Evolutionary conservation across 2,888 invertebrate species (phyloP).

Genomic region (Scaptomyza parva): DNA sequence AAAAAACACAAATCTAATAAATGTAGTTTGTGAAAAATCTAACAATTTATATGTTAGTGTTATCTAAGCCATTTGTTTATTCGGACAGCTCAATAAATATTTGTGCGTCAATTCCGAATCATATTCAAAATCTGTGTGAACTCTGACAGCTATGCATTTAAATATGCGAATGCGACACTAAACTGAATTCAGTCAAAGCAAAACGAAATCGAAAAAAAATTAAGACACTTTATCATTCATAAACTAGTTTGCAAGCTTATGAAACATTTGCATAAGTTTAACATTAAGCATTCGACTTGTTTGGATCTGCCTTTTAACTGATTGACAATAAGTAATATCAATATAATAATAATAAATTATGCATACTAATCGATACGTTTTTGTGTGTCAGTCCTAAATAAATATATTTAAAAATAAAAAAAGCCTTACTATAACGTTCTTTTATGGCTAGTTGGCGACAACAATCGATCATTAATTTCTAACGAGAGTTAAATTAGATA

Average conservation of each 20-base stretch:
- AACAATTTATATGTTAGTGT: neutral
- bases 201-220: slow-evolving; percentile 6
- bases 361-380: slow-evolving; percentile 20
- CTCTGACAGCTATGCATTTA: slow-evolving; percentile 32
- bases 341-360: slow-evolving; percentile 1
- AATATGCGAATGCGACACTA: slow-evolving; percentile 36
- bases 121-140: slow-evolving; percentile 34
- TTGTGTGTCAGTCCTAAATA: slow-evolving; percentile 3
- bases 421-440: too few species aligned
- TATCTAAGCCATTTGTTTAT: neutral
- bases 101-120: slow-evolving; percentile 16
- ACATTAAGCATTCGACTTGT: neutral
- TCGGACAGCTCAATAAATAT: slow-evolving; percentile 3
- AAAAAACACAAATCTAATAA: too few species aligned
- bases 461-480: neutral
- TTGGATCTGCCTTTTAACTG: slow-evolving; percentile 3
- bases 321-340: slow-evolving; percentile 24
- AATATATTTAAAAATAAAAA: neutral
- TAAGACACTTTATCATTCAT: slow-evolving; percentile 37
- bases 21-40: neutral
- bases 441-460: neutral
- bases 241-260: slow-evolving; percentile 46
- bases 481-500: slow-evolving; percentile 2
- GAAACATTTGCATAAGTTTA: slow-evolving; percentile 32
- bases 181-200: slow-evolving; percentile 19